Conservation (phyloP, 2,888 invertebrate genomes). For the Drosophila koepferae region DNA sequence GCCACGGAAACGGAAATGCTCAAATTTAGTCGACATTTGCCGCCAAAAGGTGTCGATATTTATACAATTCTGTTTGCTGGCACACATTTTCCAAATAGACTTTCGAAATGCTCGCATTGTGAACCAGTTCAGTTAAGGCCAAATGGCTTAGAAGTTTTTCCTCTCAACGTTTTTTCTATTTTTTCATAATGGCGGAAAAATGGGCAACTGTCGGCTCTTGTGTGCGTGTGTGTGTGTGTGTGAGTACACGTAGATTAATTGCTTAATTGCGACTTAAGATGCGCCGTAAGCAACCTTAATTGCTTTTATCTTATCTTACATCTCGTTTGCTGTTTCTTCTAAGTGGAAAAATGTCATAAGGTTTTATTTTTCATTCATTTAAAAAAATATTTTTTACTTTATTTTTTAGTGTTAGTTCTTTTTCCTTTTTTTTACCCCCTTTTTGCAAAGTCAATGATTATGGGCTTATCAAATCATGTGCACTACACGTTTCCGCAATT, state of each 20-base stretch:
- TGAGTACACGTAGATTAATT: conserved; percentile 42
- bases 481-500: conserved; percentile 40
- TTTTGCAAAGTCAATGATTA: conserved; percentile 27
- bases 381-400: background rate
- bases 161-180: background rate
- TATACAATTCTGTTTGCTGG: conserved; percentile 21
- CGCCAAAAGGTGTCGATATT: conserved; percentile 63
- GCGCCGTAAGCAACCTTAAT: conserved; percentile 40
- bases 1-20: conserved; percentile 73
- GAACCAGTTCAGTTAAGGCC: conserved; percentile 10
- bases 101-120: conserved; percentile 29
- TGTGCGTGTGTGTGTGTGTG: background rate
- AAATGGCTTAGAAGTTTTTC: conserved; percentile 23
- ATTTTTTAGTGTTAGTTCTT: background rate
- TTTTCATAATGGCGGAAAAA: conserved; percentile 4
- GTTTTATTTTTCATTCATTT: conserved; percentile 6
- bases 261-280: conserved; percentile 45
- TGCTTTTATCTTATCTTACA: conserved; percentile 54
- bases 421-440: background rate
- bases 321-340: conserved; percentile 28
- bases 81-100: conserved; percentile 45
- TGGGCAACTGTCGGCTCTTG: background rate
- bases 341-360: conserved; percentile 50
- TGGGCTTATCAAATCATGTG: conserved; percentile 42
- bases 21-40: conserved; percentile 51